Conservation (phyloP, 1,140 invertebrate species). For the Cecropterus lyciades region DNA sequence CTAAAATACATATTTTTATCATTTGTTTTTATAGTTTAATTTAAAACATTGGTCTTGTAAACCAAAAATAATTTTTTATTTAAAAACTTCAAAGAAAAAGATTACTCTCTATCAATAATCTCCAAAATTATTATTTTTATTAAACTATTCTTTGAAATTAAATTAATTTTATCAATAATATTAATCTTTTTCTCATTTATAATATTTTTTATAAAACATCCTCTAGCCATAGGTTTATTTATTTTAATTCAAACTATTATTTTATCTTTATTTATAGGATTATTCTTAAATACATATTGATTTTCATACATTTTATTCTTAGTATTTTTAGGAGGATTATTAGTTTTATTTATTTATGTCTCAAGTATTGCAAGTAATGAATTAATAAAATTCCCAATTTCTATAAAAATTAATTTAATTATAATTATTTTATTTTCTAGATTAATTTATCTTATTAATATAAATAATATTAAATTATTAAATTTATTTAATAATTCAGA, state of each 20-base stretch:
- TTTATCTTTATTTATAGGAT: conserved; percentile 64
- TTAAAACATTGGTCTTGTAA: conserved; percentile 86
- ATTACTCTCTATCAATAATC: conserved; percentile 84
- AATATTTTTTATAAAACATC: conserved; percentile 79
- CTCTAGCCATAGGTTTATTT: conserved; percentile 80
- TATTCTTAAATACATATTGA: conserved; percentile 72
- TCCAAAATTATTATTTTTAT: conserved; percentile 86
- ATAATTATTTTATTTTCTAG: conserved; percentile 41
- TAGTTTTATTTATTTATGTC: conserved; percentile 85
- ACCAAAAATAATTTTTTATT: conserved; percentile 82
- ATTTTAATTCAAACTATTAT: conserved; percentile 81
- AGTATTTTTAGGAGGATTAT: conserved; percentile 84
- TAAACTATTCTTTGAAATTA: conserved; percentile 84
- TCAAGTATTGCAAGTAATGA: conserved; percentile 84
- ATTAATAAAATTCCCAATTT: conserved; percentile 76
- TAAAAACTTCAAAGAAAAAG: conserved; percentile 83
- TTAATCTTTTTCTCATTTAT: conserved; percentile 61
- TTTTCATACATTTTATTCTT: conserved; percentile 83
- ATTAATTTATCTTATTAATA: conserved; percentile 44
- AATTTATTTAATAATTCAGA: conserved; percentile 46
- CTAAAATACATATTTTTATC: conserved; percentile 55
- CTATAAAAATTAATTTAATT: conserved; percentile 53
- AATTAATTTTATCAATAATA: conserved; percentile 65
- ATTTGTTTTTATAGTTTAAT: conserved; percentile 85
- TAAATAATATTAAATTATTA: conserved; percentile 52